Base-by-base conservation (phyloP, 2,888 invertebrate genomes). In the Dolomedes plantarius region DNA sequence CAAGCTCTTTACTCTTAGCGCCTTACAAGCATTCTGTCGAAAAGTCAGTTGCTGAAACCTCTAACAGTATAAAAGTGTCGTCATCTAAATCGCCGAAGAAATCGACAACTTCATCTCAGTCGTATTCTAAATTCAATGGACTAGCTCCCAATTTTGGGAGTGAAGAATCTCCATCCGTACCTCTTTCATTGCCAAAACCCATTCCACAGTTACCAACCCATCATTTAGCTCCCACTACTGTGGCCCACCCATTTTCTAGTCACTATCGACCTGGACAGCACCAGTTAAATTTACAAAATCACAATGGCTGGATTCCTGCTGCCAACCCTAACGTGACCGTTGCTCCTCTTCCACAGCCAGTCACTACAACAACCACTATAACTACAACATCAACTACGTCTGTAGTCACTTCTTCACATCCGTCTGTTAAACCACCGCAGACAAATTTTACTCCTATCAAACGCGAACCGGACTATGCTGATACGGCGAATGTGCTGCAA, bases 321-420 rank as follows among this genome's bases (percentile, higher is more conserved):
- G 86, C 86, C 36, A 77, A 86, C 31, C 86, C 79, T 5, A 79
- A 79, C 29, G 86, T 86, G 6, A 79, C 86, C 7, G 75, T 86
- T 16, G 86, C 86, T 27, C 86, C 86, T 39, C 69, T 74, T 23
- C 81, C 81, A 5, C 79, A 28, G 11, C 74, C 32, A n/a, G 71
- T 31, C 7, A 41, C 62, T 3, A 32, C 50, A 1, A 68, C 85
- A 13, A 78, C 85, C 7, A 46, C 76, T 28, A 27, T 72, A 1
- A 62, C 68, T n/a, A 77, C 72, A 13, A 36, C 78, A 0, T 36
- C 78, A 9, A 69, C 86, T 7, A 75, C 69, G 2, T 27, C 71
- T 7, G 71, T 65, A 28, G 75, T 74, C 28, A 79, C 78, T 16
- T 74, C 36, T 41, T 27, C 69, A 0, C 74, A 74, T 39, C 72